Evolutionary conservation across 2,113 vertebrate species (phyloP).

Genomic region (Spea multiplicata): DNA sequence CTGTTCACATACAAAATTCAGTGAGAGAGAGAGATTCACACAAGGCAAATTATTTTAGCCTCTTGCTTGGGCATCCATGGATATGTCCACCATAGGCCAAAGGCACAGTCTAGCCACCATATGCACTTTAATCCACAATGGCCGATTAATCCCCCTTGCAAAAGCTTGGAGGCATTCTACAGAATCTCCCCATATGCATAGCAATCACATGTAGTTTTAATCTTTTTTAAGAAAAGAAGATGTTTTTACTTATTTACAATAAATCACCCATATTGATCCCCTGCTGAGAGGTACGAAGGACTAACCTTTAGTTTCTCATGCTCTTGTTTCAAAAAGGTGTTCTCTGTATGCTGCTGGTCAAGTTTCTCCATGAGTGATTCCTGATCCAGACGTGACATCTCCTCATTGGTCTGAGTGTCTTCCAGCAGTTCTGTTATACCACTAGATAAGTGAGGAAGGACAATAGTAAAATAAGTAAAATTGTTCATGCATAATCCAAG

Average conservation of each 20-base stretch:
- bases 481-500: neutral
- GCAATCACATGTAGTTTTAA: no score
- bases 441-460: slow-evolving; percentile 57
- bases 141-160: no score
- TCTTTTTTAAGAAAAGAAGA: no score
- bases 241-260: no score
- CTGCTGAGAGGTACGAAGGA: neutral
- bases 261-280: no score
- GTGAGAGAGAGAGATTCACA: neutral
- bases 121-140: no score
- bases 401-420: slow-evolving; percentile 70
- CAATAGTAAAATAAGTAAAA: no score
- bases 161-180: no score
- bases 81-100: no score
- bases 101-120: no score
- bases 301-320: slow-evolving; percentile 84
- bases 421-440: slow-evolving; percentile 73
- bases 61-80: neutral
- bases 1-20: no score
- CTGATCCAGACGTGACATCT: slow-evolving; percentile 69
- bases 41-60: neutral
- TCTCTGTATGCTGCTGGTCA: slow-evolving; percentile 71
- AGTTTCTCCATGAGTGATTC: slow-evolving; percentile 70
- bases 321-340: slow-evolving; percentile 68
- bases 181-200: no score